Conservation (phyloP, 2,113 vertebrate genomes). For the Ctenomys sociabilis region DNA sequence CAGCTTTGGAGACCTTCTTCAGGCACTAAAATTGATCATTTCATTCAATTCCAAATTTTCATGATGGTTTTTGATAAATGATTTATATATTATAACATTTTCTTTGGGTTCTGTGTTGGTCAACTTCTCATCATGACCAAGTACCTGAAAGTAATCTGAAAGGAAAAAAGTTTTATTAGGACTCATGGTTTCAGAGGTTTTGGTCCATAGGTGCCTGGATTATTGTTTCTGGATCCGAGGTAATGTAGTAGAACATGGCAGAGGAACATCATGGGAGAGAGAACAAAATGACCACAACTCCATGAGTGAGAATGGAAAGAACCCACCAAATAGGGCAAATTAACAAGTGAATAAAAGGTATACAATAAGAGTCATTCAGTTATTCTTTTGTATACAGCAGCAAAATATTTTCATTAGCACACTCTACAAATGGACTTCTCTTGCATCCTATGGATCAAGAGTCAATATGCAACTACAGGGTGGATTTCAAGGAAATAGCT, state of each 20-base stretch:
- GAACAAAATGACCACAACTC: too few relatives aligned
- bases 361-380: too few relatives aligned
- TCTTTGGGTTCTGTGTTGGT: neutral
- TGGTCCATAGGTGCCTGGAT: neutral
- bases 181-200: neutral
- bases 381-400: too few relatives aligned
- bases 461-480: too few relatives aligned
- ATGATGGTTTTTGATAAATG: neutral
- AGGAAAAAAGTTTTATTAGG: neutral
- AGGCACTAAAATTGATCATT: neutral
- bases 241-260: neutral
- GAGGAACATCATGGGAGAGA: neutral
- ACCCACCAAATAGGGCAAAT: too few relatives aligned
- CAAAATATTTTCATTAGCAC: too few relatives aligned
- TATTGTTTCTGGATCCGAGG: neutral
- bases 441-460: too few relatives aligned
- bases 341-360: too few relatives aligned
- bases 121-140: neutral
- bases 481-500: too few relatives aligned
- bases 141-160: neutral
- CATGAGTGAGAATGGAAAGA: too few relatives aligned
- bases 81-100: neutral
- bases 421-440: too few relatives aligned
- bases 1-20: too few relatives aligned
- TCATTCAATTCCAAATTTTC: conserved; percentile 14